These are phyloP conservation scores for Macrostomum lignano DNA, from an alignment of 1,140 invertebrate species.

Conservation along the genomic window DNA sequence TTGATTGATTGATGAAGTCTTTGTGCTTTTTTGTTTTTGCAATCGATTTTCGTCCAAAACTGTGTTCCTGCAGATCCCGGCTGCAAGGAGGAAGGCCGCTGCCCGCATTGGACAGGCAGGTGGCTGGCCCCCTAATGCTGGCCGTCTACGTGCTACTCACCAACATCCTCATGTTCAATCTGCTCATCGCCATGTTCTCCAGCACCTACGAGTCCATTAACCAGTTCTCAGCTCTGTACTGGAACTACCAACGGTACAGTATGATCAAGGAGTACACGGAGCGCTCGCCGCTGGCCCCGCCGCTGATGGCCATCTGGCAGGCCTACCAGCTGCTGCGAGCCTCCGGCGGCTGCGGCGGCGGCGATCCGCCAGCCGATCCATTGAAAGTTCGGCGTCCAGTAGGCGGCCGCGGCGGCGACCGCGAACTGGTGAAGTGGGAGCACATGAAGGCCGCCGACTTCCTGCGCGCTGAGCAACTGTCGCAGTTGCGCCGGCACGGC, in stretches of 20 bases:
- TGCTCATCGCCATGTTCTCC: slow-evolving; percentile 22
- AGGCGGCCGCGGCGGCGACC: slow-evolving; percentile 2
- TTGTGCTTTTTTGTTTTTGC: too few species aligned
- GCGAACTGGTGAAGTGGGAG: slow-evolving; percentile 14
- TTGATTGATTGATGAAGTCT: too few species aligned
- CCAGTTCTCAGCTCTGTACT: slow-evolving; percentile 4
- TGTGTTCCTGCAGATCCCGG: not conserved
- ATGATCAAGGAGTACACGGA: slow-evolving; percentile 25
- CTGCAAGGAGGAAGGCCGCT: slow-evolving; percentile 4
- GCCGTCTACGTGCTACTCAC: slow-evolving; percentile 21
- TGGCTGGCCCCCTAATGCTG: slow-evolving; percentile 15
- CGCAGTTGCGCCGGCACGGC: not conserved
- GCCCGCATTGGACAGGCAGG: slow-evolving; percentile 8
- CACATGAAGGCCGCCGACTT: slow-evolving; percentile 20
- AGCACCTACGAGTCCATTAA: slow-evolving; percentile 6
- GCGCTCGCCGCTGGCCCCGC: slow-evolving; percentile 24
- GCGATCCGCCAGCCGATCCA: too few species aligned
- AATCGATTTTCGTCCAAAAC: too few species aligned
- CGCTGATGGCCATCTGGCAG: slow-evolving; percentile 24
- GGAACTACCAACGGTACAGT: slow-evolving; percentile 24
- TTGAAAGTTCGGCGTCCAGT: too few species aligned
- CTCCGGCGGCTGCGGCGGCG: too few species aligned
- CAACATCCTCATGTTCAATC: slow-evolving; percentile 22
- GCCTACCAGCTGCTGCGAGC: not conserved
- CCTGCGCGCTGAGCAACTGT: slow-evolving; percentile 6